Base-by-base conservation (phyloP, 2,888 invertebrate genomes). In the Sericinus montela region DNA sequence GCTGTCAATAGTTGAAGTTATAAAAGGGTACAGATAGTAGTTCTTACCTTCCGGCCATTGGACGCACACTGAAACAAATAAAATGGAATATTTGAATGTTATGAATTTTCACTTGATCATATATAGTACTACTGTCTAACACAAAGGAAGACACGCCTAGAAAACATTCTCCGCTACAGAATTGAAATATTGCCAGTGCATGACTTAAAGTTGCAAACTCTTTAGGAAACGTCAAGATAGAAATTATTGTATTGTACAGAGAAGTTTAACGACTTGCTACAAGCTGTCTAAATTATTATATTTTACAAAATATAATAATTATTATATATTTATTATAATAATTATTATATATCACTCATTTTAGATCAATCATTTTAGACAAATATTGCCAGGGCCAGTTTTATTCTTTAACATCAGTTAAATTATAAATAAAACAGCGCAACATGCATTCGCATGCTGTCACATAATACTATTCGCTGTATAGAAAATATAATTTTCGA, bases 11-110 rank as follows among this genome's bases (percentile, higher is more conserved):
- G 69, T 63, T 63, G 57, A 60, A 67, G 68, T 62, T 61, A 69
- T 54, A 51, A 53, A n/a, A 46, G 59, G 62, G 67, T 63, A 59
- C 54, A 59, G 60, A 58, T 54, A 57, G 58, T 58, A 58, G 57
- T 60, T 89, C 93, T 93, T 91, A 94, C 94, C 94, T 92, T 95
- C 95, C 66, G 95, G 95, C 96, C 96, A 96, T 87, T 95, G 96
- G 80, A 96, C 95, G 91, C 95, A 95, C 86, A 96, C 95, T 93
- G 94, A 80, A 92, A 94, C 93, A 93, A 89, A 76, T 79, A 72
- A 65, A 67, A 3, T 56, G 45, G 29, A 15, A 43, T 50, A 49
- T 50, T 48, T 51, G 40, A 35, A 45, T 30, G n/a, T 8, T 30
- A 36, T 13, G 23, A 25, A 37, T 25, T 19, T 19, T 3, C 11